Base-by-base conservation (phyloP, 1,140 invertebrate genomes). In the Formica exsecta region DNA sequence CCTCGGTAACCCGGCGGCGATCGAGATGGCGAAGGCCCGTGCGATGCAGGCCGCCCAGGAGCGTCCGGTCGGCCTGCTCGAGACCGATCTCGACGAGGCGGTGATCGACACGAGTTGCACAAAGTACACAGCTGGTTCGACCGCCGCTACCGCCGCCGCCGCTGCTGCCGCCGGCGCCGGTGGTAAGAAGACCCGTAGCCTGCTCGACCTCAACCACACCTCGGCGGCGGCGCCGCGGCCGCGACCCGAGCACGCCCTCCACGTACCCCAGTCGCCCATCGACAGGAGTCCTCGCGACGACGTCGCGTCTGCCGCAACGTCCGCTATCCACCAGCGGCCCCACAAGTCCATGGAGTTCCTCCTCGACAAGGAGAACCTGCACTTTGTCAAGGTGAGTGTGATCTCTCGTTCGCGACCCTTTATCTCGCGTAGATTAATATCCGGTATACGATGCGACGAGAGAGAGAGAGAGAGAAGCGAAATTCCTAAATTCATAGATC, bases 281-380 rank as follows among this genome's bases (percentile, higher is more conserved):
- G 92, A 92, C 87, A 92, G 93, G 91, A 93, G 84, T 76, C 85
- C 85, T 66, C 85, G 80, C 75, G 90, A 92, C 86, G 86, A 90
- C 90, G 88, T 66, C 79, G 51, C 81, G 64, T 80, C 76, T 16
- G 79, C 68, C 54, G 79, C 79, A 73, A 76, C 89, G 29, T 91
- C 96, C 88, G 93, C 95, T 83, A 92, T 93, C 90, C 93, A 95
- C 86, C 94, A 95, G 87, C 94, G 97, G 88, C 97, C 98, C 83
- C 97, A 98, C 96, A 98, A 98, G 95, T 98, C 97, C 95, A 98
- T 98, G 98, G 98, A 98, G 96, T 98, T 98, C 95, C 96, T 98
- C 91, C 96, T 98, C 92, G 98, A 98, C 95, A 98, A 98, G 95
- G 97, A 98, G 92, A 98, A 98, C 95, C 96, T 97, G 92, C 97